Evolutionary conservation across 2,888 invertebrate species (phyloP).

Genomic region (Sarcophaga caerulescens): DNA sequence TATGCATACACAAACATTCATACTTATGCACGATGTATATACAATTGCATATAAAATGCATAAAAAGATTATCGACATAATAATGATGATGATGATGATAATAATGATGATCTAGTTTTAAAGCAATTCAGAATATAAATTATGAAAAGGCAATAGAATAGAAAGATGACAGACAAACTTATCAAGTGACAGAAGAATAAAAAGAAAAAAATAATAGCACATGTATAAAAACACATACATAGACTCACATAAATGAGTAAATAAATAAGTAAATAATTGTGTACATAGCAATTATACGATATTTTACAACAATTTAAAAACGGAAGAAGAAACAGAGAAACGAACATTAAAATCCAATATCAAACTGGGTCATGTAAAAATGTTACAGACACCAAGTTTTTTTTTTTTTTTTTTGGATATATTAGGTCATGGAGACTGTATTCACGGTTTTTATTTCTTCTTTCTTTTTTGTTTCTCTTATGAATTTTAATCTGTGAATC

Average conservation of each 20-base stretch:
- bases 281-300: not conserved
- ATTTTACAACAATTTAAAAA: constrained; percentile 18
- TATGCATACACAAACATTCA: not conserved
- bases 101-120: constrained; percentile 51
- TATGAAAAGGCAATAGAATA: not conserved
- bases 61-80: not conserved
- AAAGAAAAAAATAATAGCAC: not conserved
- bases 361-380: constrained; percentile 51
- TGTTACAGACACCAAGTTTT: not conserved
- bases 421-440: too few relatives aligned
- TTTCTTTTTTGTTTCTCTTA: too few relatives aligned
- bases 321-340: not conserved
- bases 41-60: too few relatives aligned
- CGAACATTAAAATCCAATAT: constrained; percentile 28
- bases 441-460: too few relatives aligned
- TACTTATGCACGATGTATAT: too few relatives aligned
- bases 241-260: not conserved
- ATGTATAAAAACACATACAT: constrained; percentile 5
- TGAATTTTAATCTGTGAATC: too few relatives aligned
- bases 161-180: constrained; percentile 15
- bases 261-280: constrained; percentile 21
- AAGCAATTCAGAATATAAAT: not conserved
- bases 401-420: too few relatives aligned
- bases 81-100: not conserved
- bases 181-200: not conserved